phyloP scores from a whole-genome alignment of 2,113 vertebrate genomes.

The Probosciger aterrimus region DNA sequence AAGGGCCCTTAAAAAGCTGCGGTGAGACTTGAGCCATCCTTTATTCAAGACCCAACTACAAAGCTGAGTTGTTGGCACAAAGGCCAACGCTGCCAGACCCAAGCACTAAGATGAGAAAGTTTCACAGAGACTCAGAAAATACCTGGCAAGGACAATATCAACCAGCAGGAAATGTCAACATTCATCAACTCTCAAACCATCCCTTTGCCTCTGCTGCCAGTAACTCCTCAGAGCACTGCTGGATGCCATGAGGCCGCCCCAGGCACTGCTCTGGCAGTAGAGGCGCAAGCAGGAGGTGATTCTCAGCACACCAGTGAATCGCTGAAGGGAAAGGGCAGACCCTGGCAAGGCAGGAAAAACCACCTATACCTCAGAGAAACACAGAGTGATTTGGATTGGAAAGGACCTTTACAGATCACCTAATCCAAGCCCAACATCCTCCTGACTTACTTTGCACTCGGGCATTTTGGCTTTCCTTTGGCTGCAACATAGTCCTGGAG shows the following conservation, averaged over 20 bases:
- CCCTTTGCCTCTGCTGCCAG: neutral
- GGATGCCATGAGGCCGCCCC: fast-evolving
- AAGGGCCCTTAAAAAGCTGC: neutral
- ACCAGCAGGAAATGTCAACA: neutral
- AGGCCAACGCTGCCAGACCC: neutral
- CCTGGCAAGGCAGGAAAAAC: neutral
- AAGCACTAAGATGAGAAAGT: neutral
- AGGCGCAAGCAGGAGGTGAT: neutral
- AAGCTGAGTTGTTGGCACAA: neutral
- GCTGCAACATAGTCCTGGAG: slow-evolving; percentile 38
- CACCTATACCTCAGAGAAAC: neutral
- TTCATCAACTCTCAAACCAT: neutral
- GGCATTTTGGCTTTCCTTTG: slow-evolving; percentile 50
- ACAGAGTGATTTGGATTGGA: fast-evolving
- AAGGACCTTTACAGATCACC: neutral
- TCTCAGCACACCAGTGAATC: fast-evolving
- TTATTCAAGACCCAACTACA: neutral
- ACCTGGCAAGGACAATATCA: neutral
- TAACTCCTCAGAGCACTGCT: neutral
- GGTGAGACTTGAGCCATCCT: neutral
- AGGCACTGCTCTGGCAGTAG: fast-evolving
- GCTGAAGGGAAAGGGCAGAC: neutral
- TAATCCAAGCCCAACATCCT: neutral
- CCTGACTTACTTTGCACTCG: slow-evolving; percentile 59
- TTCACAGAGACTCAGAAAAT: neutral